A percentile compares a stretch with the other conserved stretches of the same genome.
Conservation (phyloP, 2,888 invertebrate genomes). For the Drosophila nigricruria region DNA sequence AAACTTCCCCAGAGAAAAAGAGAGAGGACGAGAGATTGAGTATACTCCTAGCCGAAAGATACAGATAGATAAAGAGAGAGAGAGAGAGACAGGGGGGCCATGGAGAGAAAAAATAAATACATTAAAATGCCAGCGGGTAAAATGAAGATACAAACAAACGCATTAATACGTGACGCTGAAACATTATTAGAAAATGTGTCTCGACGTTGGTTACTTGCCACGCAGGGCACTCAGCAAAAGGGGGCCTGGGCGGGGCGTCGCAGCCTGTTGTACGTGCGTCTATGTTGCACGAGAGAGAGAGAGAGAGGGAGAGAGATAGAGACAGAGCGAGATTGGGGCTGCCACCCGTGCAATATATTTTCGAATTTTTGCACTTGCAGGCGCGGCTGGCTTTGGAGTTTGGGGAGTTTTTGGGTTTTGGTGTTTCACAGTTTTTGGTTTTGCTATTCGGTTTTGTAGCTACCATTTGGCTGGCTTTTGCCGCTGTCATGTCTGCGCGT, state of each 20-base stretch:
- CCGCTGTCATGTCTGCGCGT: constrained; percentile 76
- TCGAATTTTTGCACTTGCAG: constrained; percentile 70
- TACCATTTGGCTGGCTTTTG: constrained; percentile 44
- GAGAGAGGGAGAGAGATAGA: neutral
- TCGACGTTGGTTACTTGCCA: constrained; percentile 72
- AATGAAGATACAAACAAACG: constrained; percentile 84
- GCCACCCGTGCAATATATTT: constrained; percentile 68
- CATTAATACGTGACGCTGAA: constrained; percentile 83
- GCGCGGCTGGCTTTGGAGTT: constrained; percentile 11
- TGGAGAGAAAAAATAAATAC: constrained; percentile 73
- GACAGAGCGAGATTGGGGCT: constrained; percentile 5
- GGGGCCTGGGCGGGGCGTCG: neutral
- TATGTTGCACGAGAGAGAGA: constrained; percentile 32
- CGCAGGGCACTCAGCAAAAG: constrained; percentile 22
- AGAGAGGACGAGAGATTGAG: neutral
- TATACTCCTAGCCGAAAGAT: constrained; percentile 11
- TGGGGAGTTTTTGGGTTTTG: constrained; percentile 12
- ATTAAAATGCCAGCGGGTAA: constrained; percentile 83
- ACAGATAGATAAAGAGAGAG: neutral
- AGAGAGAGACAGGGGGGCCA: constrained; percentile 6
- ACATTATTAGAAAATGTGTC: constrained; percentile 82
- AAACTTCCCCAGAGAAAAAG: constrained; percentile 49
- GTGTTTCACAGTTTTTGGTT: constrained; percentile 34
- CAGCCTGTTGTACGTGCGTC: constrained; percentile 63
- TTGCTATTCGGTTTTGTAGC: constrained; percentile 36